Base-by-base conservation (phyloP, 1,140 invertebrate genomes). In the Scaptomyza montana region DNA sequence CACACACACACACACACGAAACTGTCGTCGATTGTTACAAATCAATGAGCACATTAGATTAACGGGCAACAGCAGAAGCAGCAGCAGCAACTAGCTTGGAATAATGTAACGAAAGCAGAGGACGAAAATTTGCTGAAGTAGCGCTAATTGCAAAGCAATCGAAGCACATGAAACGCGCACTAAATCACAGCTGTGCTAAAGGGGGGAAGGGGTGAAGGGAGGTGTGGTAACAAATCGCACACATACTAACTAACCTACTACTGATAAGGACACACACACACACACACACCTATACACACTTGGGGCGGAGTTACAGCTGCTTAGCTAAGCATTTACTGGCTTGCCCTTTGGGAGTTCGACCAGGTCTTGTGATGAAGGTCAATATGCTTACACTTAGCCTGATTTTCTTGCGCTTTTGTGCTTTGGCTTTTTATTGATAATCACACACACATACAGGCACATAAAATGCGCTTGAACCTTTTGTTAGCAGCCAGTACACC, bases 111-210 rank as follows among this genome's bases (percentile, higher is more conserved):
- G 49, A 46, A 41, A 36, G 47, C 12, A 62, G 33, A 33, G 49
- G 36, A 74, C 41, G 63, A 71, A 87, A 82, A 57, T 49, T 50
- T 79, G 78, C 82, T 89, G 82, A 89, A 79, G 74, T 82, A 74
- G 84, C 84, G 82, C 84, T 87, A 87, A 89, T 87, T 87, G 84
- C 76, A 77, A 82, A 84, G 84, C 82, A 87, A 87, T 87, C 82
- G 81, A 49, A 70, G 65, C 70, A 87, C 78, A 76, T 89, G 76
- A 78, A 79, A 57, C 63, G 25, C 64, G 30, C 71, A 66, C 64
- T 73, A 78, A 87, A 84, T 87, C 84, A 84, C 79, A 54, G 79
- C 33, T 9, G 10, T 25, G n/a, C 16, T 16, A 13, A 10, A 56
- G n/a, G 9, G 33, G 9, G 47, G 7, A 43, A 3, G 10, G 3